These are phyloP conservation scores for Tiliacea aurago DNA, from an alignment of 2,888 invertebrate species.

Conservation along the genomic window DNA sequence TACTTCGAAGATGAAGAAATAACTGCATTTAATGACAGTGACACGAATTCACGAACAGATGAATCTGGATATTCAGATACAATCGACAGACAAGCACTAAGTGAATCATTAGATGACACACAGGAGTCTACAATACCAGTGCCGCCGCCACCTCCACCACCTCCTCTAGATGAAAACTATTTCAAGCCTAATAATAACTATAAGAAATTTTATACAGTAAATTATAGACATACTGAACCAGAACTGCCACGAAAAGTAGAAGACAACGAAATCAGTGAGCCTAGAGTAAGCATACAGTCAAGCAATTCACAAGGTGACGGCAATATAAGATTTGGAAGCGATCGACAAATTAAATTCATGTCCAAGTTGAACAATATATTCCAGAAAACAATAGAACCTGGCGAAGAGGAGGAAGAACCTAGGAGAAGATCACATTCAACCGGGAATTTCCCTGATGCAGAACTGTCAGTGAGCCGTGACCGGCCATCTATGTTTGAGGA, in stretches of 20 bases:
- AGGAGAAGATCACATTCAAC: slow-evolving; percentile 83
- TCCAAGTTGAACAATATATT: slow-evolving; percentile 84
- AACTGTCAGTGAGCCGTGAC: slow-evolving; percentile 69
- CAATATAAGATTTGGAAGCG: slow-evolving; percentile 81
- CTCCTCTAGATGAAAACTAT: slow-evolving; percentile 81
- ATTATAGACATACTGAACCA: slow-evolving; percentile 71
- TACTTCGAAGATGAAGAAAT: slow-evolving; percentile 76
- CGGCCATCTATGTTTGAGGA: slow-evolving; percentile 79
- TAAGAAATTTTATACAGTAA: slow-evolving; percentile 70
- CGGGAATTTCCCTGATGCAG: slow-evolving; percentile 77
- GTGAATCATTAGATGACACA: slow-evolving; percentile 78
- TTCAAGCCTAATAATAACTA: slow-evolving; percentile 72
- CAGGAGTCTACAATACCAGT: slow-evolving; percentile 79
- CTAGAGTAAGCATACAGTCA: slow-evolving; percentile 77
- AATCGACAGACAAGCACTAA: slow-evolving; percentile 78
- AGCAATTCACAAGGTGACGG: slow-evolving; percentile 76
- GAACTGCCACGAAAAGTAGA: slow-evolving; percentile 56
- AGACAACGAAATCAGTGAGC: slow-evolving; percentile 66
- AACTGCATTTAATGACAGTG: slow-evolving; percentile 83
- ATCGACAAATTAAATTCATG: slow-evolving; percentile 83
- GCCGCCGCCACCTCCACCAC: slow-evolving; percentile 66
- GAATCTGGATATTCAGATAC: slow-evolving; percentile 88
- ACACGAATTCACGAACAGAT: slow-evolving; percentile 84
- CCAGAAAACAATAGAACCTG: slow-evolving; percentile 77
- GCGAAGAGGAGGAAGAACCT: slow-evolving; percentile 76